Percentiles rank a stretch among this genome's conserved stretches.
phyloP scores from a whole-genome alignment of 53 echinoderm and acorn worm species.

The Stichopus horrens region DNA sequence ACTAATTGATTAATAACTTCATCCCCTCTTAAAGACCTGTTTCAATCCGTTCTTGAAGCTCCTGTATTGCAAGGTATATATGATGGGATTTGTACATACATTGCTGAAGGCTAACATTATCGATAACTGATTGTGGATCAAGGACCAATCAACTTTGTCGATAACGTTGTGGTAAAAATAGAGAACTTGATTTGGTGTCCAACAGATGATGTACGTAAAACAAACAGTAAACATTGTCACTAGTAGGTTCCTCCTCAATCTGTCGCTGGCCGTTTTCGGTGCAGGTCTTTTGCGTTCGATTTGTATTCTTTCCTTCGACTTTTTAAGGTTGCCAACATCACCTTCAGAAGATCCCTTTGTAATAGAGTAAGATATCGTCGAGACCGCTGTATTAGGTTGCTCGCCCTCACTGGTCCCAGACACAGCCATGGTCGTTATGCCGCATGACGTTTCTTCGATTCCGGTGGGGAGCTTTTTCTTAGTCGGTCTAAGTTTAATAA shows the following conservation, averaged over 20 bases:
- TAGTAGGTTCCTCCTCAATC: not conserved
- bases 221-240: conserved; percentile 36
- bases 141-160: not conserved
- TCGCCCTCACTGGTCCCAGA: not conserved
- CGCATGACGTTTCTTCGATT: not conserved
- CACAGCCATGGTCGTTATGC: not conserved
- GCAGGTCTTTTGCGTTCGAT: not conserved
- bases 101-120: conserved; percentile 1
- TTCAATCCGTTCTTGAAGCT: conserved; percentile 18
- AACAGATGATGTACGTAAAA: conserved; percentile 28
- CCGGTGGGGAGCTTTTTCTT: not conserved
- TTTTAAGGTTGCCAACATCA: not conserved
- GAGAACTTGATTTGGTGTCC: conserved; percentile 26
- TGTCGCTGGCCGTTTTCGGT: not conserved
- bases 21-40: not conserved
- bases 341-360: not conserved
- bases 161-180: conserved; percentile 13
- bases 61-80: conserved; percentile 31
- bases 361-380: not conserved
- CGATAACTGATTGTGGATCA: not conserved
- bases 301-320: not conserved
- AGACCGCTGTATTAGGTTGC: not conserved
- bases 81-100: conserved; percentile 27
- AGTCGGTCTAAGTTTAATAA: not conserved
- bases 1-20: too few species aligned